Evolutionary conservation across 1,140 invertebrate species (phyloP), one percentile per base, ranked within the genome.

Genomic region (Achroia grisella): DNA sequence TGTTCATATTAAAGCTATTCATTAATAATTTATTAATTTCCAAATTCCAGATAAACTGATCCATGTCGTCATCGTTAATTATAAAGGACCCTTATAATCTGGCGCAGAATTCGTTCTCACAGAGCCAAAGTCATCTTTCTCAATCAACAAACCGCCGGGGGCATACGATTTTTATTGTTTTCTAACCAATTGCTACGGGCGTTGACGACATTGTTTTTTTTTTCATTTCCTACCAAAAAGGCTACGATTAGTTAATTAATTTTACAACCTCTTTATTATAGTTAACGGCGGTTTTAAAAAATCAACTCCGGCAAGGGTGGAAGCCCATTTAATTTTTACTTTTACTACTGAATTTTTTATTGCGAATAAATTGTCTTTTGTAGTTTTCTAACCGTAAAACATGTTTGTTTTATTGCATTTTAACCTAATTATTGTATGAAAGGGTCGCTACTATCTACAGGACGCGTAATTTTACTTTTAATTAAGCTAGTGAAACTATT

Each of bases 151-250:
- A 31, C 64, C 69, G 75, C 61, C 17, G 17, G 63, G 67, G 63
- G 67, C 34, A 30, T 43, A 77, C 63, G 70, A 76, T 80, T 83
- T 82, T 83, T 80, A 80, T 83, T 83, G 75, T 80, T 83, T 83
- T 77, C 70, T 42, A 63, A 68, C 71, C 70, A 76, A 82, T 70
- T 64, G 66, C 55, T 68, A 73, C 62, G 69, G 63, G 64, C 49
- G 17, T 48, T 55, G 17, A 23, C 17, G 2, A 5, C 8, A 15
- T 5, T 11, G 35, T 47, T 62, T 70, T 68, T 65, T 56, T 59
- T 51, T 48, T 30, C 36, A 35, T 53, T 64, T 52, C 61, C 56
- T 61, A 52, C 56, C 37, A 67, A 17, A 13, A 75, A 71, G 60
- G 47, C 40, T 43, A 55, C 54, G 50, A 68, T 68, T 58, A 56